These are phyloP conservation scores for Stictocephala bisonia DNA, from an alignment of 2,888 invertebrate species.

Conservation along the genomic window DNA sequence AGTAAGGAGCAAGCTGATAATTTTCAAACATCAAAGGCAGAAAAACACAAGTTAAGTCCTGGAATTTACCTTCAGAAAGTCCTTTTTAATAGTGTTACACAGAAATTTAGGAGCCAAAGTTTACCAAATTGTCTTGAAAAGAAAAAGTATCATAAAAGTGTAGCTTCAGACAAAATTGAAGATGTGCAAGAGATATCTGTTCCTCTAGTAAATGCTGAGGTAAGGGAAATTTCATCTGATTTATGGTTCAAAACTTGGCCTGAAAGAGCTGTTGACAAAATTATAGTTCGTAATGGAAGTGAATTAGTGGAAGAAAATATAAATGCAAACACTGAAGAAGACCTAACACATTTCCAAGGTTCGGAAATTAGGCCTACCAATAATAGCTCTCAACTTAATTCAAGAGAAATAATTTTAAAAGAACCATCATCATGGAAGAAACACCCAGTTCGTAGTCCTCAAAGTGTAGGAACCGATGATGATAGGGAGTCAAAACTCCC, in stretches of 20 bases:
- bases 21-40: slow-evolving; percentile 56
- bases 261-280: slow-evolving; percentile 64
- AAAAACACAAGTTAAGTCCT: slow-evolving; percentile 53
- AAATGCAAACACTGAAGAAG: not conserved
- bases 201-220: slow-evolving; percentile 17
- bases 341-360: no score
- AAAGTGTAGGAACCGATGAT: no score
- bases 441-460: no score
- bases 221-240: slow-evolving; percentile 55
- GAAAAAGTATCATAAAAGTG: slow-evolving; percentile 54
- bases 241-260: slow-evolving; percentile 69
- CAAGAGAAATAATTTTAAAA: no score
- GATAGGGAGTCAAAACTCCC: not conserved
- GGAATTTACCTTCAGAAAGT: slow-evolving; percentile 58
- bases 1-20: slow-evolving; percentile 58
- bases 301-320: no score
- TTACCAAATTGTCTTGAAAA: slow-evolving; percentile 64
- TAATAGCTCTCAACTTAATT: no score
- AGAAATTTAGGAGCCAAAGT: slow-evolving; percentile 63
- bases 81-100: slow-evolving; percentile 53
- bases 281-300: slow-evolving; percentile 61
- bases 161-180: slow-evolving; percentile 8
- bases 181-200: slow-evolving; percentile 45
- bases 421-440: no score
- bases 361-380: no score